Evolutionary conservation across 2,797 vertebrate species (phyloP).

Genomic region (Nannoperca obscura): DNA sequence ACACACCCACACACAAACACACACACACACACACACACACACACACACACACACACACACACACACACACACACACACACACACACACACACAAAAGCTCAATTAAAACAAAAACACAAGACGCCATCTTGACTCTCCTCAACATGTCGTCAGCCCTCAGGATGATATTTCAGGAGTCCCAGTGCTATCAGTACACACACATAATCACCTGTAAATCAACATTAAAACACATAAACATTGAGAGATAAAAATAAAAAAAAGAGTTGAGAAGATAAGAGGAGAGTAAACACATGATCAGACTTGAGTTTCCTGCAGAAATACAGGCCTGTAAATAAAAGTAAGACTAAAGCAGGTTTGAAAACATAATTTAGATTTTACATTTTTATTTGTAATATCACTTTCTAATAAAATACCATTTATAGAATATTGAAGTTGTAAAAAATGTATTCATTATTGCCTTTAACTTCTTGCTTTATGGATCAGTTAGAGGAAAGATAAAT

Average conservation of each 20-base stretch:
- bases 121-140: slow-evolving; percentile 4
- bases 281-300: background rate
- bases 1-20: too few species aligned
- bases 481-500: too few species aligned
- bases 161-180: background rate
- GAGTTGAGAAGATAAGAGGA: background rate
- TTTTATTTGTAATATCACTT: background rate
- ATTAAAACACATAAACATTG: slow-evolving; percentile 9
- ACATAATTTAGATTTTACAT: too few species aligned
- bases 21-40: background rate
- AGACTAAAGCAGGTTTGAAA: too few species aligned
- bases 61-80: too few species aligned
- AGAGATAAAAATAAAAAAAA: background rate
- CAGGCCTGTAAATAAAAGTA: too few species aligned
- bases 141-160: background rate
- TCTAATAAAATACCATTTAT: background rate
- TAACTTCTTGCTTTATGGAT: too few species aligned
- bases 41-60: too few species aligned
- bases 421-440: background rate
- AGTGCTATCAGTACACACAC: background rate
- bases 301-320: background rate
- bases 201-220: slow-evolving; percentile 6
- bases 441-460: too few species aligned
- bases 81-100: background rate
- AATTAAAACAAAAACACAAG: slow-evolving; percentile 9